A percentile compares a stretch with the other conserved stretches of the same genome.
Evolutionary conservation across 2,797 vertebrate genomes (phyloP).

Genomic region (Odontamblyopus lacepedii): DNA sequence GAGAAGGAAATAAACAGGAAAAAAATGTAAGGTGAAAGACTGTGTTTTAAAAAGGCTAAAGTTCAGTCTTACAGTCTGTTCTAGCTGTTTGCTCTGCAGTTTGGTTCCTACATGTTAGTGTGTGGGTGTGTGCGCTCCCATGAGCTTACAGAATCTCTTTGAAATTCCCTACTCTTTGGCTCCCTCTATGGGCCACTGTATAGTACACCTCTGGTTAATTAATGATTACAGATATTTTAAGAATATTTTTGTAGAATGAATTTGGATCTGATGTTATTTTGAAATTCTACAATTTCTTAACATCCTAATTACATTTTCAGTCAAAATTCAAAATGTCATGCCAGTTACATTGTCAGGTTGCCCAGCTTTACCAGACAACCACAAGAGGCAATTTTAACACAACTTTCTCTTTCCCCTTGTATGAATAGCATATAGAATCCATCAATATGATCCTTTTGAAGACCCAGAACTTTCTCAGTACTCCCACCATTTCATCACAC

Average conservation of each 20-base stretch:
- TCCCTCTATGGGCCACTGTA: slow-evolving; percentile 66
- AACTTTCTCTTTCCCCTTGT: no score
- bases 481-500: background rate
- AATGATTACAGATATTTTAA: background rate
- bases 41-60: slow-evolving; percentile 18
- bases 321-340: no score
- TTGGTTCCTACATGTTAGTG: slow-evolving; percentile 44
- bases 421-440: background rate
- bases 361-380: no score
- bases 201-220: slow-evolving; percentile 6
- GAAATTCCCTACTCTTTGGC: slow-evolving; percentile 66
- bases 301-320: no score
- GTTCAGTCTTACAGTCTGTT: slow-evolving; percentile 34
- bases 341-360: no score
- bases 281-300: background rate
- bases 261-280: background rate
- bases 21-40: slow-evolving; percentile 10
- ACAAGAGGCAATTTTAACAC: no score
- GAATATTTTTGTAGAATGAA: background rate
- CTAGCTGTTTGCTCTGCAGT: slow-evolving; percentile 41
- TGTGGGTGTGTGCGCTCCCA: slow-evolving; percentile 61
- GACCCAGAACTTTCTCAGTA: background rate
- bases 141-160: slow-evolving; percentile 31
- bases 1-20: slow-evolving; percentile 2
- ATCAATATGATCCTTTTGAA: background rate